phyloP scores from a whole-genome alignment of 30 jellyfish, hydroid and myxozoan genomes.

The Turritopsis rubra region DNA sequence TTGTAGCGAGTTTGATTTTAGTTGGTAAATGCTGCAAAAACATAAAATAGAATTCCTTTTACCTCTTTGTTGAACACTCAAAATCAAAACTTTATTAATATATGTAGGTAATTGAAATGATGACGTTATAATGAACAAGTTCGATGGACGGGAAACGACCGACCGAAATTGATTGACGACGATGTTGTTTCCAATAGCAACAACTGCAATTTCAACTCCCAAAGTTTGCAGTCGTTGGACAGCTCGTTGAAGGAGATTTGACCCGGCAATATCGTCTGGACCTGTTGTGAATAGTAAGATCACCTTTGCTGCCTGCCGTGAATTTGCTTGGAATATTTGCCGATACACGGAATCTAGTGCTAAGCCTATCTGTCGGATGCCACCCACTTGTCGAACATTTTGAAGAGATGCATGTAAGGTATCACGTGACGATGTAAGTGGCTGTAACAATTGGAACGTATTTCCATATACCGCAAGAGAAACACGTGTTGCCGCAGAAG shows the following conservation, averaged over 20 bases:
- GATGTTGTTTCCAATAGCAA: conserved; percentile 35
- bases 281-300: conserved; percentile 34
- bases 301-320: conserved; percentile 28
- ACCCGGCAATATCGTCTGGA: background rate
- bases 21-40: background rate
- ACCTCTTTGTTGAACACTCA: conserved; percentile 4
- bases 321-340: background rate
- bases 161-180: background rate
- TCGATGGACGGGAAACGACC: background rate
- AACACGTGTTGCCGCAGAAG: conserved; percentile 35
- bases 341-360: conserved; percentile 20
- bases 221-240: background rate
- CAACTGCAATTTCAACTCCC: conserved; percentile 35
- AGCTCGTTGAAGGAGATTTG: background rate
- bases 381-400: conserved; percentile 27
- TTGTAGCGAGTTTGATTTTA: too few relatives aligned
- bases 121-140: conserved; percentile 15
- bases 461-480: conserved; percentile 14
- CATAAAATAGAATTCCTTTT: background rate
- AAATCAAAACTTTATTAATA: conserved; percentile 27
- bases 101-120: conserved; percentile 7
- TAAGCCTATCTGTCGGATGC: conserved; percentile 31
- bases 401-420: background rate
- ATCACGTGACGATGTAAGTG: conserved; percentile 1
- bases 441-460: background rate